A percentile compares a stretch with the other conserved stretches of the same genome.
Evolutionary conservation across 2,888 invertebrate species (phyloP).

Genomic region (Phyllotreta striolata): DNA sequence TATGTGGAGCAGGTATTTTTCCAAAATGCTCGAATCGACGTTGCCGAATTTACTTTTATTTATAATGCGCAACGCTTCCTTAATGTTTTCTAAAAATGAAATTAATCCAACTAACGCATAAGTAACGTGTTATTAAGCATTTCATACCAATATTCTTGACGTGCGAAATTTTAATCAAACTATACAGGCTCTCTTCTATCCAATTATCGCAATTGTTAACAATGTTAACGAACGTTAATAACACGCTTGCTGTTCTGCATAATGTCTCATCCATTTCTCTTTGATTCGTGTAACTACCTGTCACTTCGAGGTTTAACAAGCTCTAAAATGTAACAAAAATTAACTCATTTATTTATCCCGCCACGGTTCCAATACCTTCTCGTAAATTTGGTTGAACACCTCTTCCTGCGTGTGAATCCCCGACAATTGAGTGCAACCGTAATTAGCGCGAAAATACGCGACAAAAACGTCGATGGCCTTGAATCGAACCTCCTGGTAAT

Average conservation of each 20-base stretch:
- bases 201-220: constrained; percentile 64
- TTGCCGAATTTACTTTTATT: constrained; percentile 46
- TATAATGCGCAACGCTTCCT: constrained; percentile 48
- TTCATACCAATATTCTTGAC: constrained; percentile 58
- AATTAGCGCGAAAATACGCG: constrained; percentile 51
- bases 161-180: constrained; percentile 65
- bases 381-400: constrained; percentile 55
- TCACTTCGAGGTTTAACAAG: constrained; percentile 60
- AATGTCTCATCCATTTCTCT: constrained; percentile 67
- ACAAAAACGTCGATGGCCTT: constrained; percentile 57
- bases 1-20: constrained; percentile 62
- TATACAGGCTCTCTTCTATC: constrained; percentile 65
- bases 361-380: constrained; percentile 40
- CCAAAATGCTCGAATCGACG: constrained; percentile 58
- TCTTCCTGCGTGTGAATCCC: constrained; percentile 49
- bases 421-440: constrained; percentile 37
- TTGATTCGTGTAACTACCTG: constrained; percentile 57
- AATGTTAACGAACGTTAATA: constrained; percentile 66
- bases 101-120: neutral
- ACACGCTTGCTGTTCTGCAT: constrained; percentile 66
- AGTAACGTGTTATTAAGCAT: too few species aligned
- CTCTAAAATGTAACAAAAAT: constrained; percentile 51
- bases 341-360: neutral
- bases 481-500: constrained; percentile 60
- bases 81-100: constrained; percentile 42